Evolutionary conservation across 2,888 invertebrate species (phyloP).

Genomic region (Rapana venosa): DNA sequence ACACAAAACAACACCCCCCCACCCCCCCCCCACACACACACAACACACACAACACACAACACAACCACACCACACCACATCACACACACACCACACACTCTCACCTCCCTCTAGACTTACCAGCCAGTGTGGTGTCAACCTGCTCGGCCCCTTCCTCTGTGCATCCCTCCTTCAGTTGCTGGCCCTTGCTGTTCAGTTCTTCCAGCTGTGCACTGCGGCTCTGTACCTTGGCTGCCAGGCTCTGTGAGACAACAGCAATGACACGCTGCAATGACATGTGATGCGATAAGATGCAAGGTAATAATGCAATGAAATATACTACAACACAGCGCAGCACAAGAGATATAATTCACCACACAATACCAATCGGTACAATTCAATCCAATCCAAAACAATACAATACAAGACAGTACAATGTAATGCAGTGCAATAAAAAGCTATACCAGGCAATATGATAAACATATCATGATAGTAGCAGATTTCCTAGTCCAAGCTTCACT

Average conservation of each 20-base stretch:
- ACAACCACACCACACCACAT: background rate
- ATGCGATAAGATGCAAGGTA: background rate
- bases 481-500: too few species aligned
- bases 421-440: too few species aligned
- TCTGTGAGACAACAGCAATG: constrained; percentile 69
- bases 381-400: too few species aligned
- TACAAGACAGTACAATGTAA: too few species aligned
- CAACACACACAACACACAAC: background rate
- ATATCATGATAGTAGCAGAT: too few species aligned
- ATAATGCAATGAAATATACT: too few species aligned
- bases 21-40: too few species aligned
- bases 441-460: too few species aligned
- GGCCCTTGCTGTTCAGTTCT: constrained; percentile 55
- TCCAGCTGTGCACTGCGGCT: constrained; percentile 60
- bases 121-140: constrained; percentile 56
- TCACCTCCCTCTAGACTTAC: constrained; percentile 46
- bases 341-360: too few species aligned
- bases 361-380: too few species aligned
- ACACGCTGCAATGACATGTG: background rate
- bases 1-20: background rate
- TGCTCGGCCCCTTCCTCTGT: constrained; percentile 56
- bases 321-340: too few species aligned
- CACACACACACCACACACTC: background rate
- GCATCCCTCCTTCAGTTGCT: constrained; percentile 58
- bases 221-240: constrained; percentile 87